Evolutionary conservation across 1,140 invertebrate species (phyloP).

Genomic region (Cherax quadricarinatus): DNA sequence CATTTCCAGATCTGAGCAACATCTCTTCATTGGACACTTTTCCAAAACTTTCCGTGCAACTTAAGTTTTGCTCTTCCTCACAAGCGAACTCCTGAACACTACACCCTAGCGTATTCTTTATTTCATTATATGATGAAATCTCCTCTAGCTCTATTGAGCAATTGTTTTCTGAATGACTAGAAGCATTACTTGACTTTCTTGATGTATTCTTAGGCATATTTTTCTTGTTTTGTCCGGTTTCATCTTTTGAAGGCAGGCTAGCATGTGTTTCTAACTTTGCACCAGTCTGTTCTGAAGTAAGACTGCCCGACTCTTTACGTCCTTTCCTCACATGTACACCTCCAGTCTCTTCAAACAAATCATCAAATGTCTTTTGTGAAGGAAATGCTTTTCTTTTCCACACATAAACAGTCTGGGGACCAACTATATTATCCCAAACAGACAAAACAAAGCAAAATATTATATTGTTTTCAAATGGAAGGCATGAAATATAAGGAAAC

Average conservation of each 20-base stretch:
- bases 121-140: not conserved
- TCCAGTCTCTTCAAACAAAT: constrained; percentile 19
- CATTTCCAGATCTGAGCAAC: not conserved
- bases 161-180: constrained; percentile 9
- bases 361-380: constrained; percentile 56
- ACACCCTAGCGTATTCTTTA: not conserved
- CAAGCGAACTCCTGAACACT: not conserved
- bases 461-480: constrained; percentile 72
- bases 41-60: not conserved
- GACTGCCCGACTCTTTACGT: not conserved
- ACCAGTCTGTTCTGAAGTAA: not conserved
- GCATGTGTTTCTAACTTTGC: not conserved
- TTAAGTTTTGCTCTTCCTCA: not conserved
- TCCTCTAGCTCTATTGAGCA: constrained; percentile 3
- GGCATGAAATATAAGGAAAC: constrained; percentile 65
- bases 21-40: not conserved
- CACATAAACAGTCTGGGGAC: constrained; percentile 71
- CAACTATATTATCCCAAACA: constrained; percentile 73
- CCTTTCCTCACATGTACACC: constrained; percentile 42
- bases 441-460: constrained; percentile 72
- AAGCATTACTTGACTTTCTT: constrained; percentile 23
- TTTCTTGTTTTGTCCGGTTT: not conserved
- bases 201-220: not conserved
- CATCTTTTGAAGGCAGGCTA: not conserved
- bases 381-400: constrained; percentile 71